Conservation (phyloP, 2,888 invertebrate species). For the Leptopilina drosophilae region DNA sequence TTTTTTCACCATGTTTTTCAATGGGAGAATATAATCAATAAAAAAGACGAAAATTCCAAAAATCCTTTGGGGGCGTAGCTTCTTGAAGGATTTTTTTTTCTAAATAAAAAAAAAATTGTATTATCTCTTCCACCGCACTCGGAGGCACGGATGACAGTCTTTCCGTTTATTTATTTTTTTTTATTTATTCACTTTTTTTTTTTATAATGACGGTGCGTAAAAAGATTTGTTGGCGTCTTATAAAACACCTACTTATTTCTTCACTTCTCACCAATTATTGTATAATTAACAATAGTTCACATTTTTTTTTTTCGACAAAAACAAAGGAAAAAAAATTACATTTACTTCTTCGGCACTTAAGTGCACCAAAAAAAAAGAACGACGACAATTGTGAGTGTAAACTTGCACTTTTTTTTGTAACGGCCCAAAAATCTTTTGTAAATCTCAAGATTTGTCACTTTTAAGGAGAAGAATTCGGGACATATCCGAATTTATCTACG, state of each 20-base stretch:
- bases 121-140: conserved; percentile 30
- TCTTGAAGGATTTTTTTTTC: not conserved
- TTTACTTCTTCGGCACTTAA: conserved; percentile 12
- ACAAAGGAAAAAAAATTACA: not conserved
- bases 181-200: not conserved
- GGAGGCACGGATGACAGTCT: conserved; percentile 41
- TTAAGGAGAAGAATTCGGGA: not conserved
- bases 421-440: conserved; percentile 14
- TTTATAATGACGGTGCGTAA: conserved; percentile 26
- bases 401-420: conserved; percentile 6
- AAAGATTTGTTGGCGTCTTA: conserved; percentile 5
- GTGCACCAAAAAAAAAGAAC: not conserved
- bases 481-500: not conserved
- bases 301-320: conserved; percentile 6
- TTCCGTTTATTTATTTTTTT: conserved; percentile 18
- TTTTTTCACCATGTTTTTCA: not conserved
- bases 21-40: not conserved
- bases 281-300: conserved; percentile 20
- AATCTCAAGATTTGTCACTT: not conserved
- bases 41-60: not conserved
- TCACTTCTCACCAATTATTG: conserved; percentile 15
- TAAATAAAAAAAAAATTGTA: not conserved
- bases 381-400: conserved; percentile 27
- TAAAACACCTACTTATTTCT: conserved; percentile 14
- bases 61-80: not conserved